Evolutionary conservation across 2,888 invertebrate species (phyloP), one percentile per base, ranked within the genome.

Genomic region (Ceramica pisi): DNA sequence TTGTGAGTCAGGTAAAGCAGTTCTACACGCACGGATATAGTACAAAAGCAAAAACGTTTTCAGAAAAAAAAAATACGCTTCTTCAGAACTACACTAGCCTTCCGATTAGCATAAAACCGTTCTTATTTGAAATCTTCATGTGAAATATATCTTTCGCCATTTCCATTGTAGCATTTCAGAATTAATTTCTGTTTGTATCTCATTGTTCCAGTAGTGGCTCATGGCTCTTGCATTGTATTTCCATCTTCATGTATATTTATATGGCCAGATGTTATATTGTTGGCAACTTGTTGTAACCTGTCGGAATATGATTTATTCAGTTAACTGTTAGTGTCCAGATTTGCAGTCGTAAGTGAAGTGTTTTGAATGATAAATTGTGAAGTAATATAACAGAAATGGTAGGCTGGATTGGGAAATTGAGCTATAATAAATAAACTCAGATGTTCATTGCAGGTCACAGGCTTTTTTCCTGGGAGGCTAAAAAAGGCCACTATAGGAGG

Each of bases 221-320:
- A 16, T 57, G 69, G 26, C 51, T 65, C 66, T 63, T 67, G 46
- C 59, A 55, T 66, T 64, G 63, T 80, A 75, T 80, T 75, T 26
- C 23, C 51, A 64, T 65, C 31, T 78, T 61, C 67, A 79, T 81
- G 78, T 78, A 53, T 79, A 81, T 79, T 81, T 67, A 81, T 79
- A 55, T 60, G 35, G 4, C 71, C 82, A 78, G 79, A 64, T 71
- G 78, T 71, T 56, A 50, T 59, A 62, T 51, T 67, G 64, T 63
- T 77, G 55, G 62, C 56, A 55, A 38, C 31, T 41, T 81, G 35
- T 77, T 70, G n/a, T 55, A 55, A 63, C 65, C n/a, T 63, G 57
- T 63, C 64, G 38, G 62, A 62, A 55, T 26, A 38, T 62, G 57
- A 44, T 62, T 63, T 71, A 81, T 81, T 78, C 62, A 51, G 75